A percentile compares a stretch with the other conserved stretches of the same genome.
Evolutionary conservation across 1,140 invertebrate species (phyloP).

Genomic region (Trichonephila clavipes): DNA sequence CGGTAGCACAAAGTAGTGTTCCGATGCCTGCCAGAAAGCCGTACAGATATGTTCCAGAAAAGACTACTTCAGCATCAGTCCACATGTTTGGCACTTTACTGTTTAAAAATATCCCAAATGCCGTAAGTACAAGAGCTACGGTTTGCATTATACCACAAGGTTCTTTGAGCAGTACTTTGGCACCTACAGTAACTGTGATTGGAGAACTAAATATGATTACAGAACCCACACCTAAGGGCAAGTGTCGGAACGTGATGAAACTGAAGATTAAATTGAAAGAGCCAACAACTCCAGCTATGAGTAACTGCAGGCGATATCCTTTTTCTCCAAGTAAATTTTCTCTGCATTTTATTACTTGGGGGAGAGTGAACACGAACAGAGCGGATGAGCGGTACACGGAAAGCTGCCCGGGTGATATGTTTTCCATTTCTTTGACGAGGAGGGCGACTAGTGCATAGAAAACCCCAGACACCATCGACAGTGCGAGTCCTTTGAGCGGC

Average conservation of each 20-base stretch:
- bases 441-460: not conserved
- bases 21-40: not conserved
- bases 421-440: not conserved
- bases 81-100: not conserved
- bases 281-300: not conserved
- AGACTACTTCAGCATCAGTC: not conserved
- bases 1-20: not conserved
- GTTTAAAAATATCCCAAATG: not conserved
- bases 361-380: not conserved
- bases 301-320: not conserved
- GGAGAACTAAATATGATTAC: not conserved
- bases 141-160: not conserved
- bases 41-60: not conserved
- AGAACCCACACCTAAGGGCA: not conserved
- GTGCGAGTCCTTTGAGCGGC: not conserved
- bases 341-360: not conserved
- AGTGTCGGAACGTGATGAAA: not conserved
- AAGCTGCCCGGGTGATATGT: not conserved
- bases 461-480: not conserved
- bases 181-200: not conserved
- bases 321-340: not conserved
- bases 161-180: not conserved
- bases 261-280: not conserved
- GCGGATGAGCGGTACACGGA: not conserved
- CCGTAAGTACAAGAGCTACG: not conserved